These are phyloP conservation scores for Sphaerophoria rueppellii DNA, from an alignment of 2,888 invertebrate genomes.

Conservation along the genomic window DNA sequence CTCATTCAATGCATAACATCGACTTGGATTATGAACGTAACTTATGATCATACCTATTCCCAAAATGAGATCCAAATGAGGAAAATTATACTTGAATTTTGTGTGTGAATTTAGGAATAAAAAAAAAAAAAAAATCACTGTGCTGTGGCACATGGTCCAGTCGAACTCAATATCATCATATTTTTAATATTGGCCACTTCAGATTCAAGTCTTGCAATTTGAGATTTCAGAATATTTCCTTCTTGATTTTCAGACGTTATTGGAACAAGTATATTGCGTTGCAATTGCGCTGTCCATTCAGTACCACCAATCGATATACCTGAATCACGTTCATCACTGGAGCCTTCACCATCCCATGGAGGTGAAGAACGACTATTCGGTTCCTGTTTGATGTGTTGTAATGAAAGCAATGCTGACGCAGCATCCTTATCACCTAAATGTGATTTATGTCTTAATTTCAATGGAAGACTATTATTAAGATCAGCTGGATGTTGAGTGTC, in stretches of 20 bases:
- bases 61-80: constrained; percentile 55
- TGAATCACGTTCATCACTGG: constrained; percentile 94
- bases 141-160: constrained; percentile 73
- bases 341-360: constrained; percentile 94
- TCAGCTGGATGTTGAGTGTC: constrained; percentile 83
- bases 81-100: constrained; percentile 7
- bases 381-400: constrained; percentile 94
- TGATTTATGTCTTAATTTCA: constrained; percentile 95
- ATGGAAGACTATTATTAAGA: constrained; percentile 91
- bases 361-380: constrained; percentile 87
- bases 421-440: constrained; percentile 95
- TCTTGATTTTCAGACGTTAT: constrained; percentile 80
- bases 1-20: not conserved
- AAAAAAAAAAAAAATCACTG: constrained; percentile 25
- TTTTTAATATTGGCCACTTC: constrained; percentile 95
- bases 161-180: constrained; percentile 87
- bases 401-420: constrained; percentile 89
- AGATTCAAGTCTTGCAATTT: constrained; percentile 93
- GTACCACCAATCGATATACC: constrained; percentile 89
- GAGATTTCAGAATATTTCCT: constrained; percentile 90
- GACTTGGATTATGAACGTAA: no score
- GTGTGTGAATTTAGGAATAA: not conserved
- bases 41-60: constrained; percentile 10
- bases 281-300: constrained; percentile 81
- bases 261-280: constrained; percentile 77